Evolutionary conservation across 2,888 invertebrate species (phyloP), one percentile per base, ranked within the genome.

Genomic region (Cephus pygmeus): DNA sequence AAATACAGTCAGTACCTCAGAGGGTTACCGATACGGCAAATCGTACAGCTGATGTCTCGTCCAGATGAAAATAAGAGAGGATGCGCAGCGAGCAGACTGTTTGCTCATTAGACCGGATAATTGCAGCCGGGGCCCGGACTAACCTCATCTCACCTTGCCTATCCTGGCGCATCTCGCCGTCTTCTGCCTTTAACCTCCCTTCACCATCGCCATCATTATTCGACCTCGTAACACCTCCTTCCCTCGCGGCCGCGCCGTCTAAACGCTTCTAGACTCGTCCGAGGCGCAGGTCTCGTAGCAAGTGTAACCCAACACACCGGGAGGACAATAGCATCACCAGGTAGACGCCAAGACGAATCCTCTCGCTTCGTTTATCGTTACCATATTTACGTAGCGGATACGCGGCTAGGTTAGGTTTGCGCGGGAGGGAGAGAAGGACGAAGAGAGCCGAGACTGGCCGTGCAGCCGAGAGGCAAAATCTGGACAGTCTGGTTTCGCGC

Each of bases 51-150:
- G 71, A 34, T 71, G 71, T 31, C 34, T 34, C 31, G 71, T 34
- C 71, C 33, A 31, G 71, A 71, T 33, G 71, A 33, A 80, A 82
- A 71, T 82, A 81, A 80, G 84, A 80, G 80, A 81, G 81, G 77
- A 73, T 81, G 83, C 84, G 83, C 85, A 86, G 88, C 88, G 83
- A 85, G 83, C 85, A 86, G 88, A 88, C 90, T 90, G 90, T 90
- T 90, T 90, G 89, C 89, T 90, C 91, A 90, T 90, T 91, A 90
- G 90, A 90, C 89, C 89, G 90, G 89, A 90, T 90, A 91, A 90
- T 91, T 90, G 88, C 88, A 88, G 90, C 88, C 87, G 11, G 88
- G 87, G 87, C 82, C 86, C 82, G 81, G 82, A 69, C 86, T 88
- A 86, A 84, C 86, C 84, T 86, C 85, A 76, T 79, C 80, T 81